Conservation (phyloP, 2,888 invertebrate genomes). For the Drosophila merina region DNA sequence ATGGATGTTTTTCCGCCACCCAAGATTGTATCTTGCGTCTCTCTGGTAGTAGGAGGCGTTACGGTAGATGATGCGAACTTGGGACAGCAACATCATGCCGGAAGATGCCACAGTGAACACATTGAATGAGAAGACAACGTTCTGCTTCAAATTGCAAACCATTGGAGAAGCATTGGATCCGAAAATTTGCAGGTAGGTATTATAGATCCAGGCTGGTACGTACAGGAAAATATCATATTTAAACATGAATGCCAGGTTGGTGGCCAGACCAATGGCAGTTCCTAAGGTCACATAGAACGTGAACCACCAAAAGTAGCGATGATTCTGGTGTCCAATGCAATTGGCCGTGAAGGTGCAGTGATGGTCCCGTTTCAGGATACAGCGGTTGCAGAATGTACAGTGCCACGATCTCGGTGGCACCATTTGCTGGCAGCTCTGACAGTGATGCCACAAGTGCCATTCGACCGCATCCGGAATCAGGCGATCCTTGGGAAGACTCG, state of each 20-base stretch:
- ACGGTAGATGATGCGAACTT: background rate
- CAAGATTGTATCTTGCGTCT: background rate
- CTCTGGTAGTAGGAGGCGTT: background rate
- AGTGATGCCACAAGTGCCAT: constrained; percentile 89
- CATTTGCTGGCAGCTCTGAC: constrained; percentile 89
- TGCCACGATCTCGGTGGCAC: constrained; percentile 95
- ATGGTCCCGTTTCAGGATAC: constrained; percentile 93
- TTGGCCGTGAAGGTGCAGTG: constrained; percentile 94
- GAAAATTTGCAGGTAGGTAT: background rate
- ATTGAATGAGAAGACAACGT: background rate
- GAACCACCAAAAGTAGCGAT: constrained; percentile 89
- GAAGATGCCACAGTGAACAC: background rate
- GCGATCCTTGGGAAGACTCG: constrained; percentile 9
- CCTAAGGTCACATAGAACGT: background rate
- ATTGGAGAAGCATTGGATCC: background rate
- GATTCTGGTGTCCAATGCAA: constrained; percentile 94
- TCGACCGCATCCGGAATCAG: constrained; percentile 62
- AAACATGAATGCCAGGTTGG: background rate
- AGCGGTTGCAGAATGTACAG: constrained; percentile 92
- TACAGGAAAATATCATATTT: background rate
- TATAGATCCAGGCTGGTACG: background rate
- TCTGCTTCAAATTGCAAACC: background rate
- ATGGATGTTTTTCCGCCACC: background rate
- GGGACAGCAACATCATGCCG: background rate
- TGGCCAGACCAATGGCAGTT: background rate